These are phyloP conservation scores for Psilanteris sp. DNA, from an alignment of 1,140 invertebrate species.

Conservation along the genomic window DNA sequence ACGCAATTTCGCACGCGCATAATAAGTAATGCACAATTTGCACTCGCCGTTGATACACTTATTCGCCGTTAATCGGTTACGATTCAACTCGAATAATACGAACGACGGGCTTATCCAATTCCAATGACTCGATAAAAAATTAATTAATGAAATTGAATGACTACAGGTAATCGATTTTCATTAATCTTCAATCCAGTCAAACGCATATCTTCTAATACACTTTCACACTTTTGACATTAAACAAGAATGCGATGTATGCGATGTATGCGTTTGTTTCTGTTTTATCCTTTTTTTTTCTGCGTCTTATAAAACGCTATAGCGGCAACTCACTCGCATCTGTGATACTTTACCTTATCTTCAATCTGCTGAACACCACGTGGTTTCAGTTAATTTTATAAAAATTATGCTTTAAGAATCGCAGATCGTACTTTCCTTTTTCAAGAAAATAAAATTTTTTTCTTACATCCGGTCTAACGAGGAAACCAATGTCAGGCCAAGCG, in stretches of 20 bases:
- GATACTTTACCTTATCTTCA: conserved; percentile 56
- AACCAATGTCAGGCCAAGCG: conserved; percentile 40
- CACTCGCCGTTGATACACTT: conserved; percentile 7
- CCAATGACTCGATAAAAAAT: conserved; percentile 41
- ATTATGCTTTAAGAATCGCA: conserved; percentile 45
- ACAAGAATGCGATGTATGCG: conserved; percentile 20
- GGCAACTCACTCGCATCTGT: conserved; percentile 44
- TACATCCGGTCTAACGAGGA: conserved; percentile 50
- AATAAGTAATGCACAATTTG: conserved; percentile 7
- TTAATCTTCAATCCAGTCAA: conserved; percentile 19
- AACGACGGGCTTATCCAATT: conserved; percentile 25
- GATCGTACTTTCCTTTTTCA: conserved; percentile 39
- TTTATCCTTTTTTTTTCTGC: no score
- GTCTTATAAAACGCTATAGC: no score
- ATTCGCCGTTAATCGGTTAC: no score
- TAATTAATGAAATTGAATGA: conserved; percentile 51
- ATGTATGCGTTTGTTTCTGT: neutral
- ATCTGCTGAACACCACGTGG: conserved; percentile 53
- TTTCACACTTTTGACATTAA: conserved; percentile 43
- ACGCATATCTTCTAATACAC: conserved; percentile 7
- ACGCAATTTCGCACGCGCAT: conserved; percentile 5
- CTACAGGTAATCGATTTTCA: conserved; percentile 31
- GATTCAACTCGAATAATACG: no score
- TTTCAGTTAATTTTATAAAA: conserved; percentile 59
- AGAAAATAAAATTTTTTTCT: conserved; percentile 44